phyloP scores from a whole-genome alignment of 2,888 invertebrate species.

The Pterostichus niger region DNA sequence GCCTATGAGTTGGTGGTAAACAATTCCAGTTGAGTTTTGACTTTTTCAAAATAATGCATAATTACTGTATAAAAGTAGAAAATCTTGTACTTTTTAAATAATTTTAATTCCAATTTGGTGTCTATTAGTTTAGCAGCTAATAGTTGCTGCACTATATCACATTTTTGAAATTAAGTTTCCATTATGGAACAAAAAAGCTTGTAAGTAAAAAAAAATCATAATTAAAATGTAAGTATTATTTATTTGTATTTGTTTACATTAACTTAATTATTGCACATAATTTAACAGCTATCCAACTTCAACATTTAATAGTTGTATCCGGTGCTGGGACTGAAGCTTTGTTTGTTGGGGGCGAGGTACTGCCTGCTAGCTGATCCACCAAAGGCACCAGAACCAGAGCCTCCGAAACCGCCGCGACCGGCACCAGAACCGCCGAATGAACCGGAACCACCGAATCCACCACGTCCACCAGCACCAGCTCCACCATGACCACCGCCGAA shows the following conservation, averaged over 20 bases:
- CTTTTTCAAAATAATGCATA: too few relatives aligned
- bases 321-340: constrained; percentile 66
- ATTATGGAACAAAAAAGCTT: too few relatives aligned
- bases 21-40: too few relatives aligned
- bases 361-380: constrained; percentile 67
- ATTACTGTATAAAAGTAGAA: too few relatives aligned
- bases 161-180: too few relatives aligned
- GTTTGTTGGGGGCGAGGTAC: constrained; percentile 67
- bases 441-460: constrained; percentile 2
- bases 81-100: too few relatives aligned
- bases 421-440: background rate
- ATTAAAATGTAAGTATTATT: constrained; percentile 23
- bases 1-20: too few relatives aligned
- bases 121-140: too few relatives aligned
- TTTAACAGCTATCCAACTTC: constrained; percentile 37
- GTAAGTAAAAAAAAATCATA: background rate
- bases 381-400: constrained; percentile 20
- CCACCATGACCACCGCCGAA: too few relatives aligned
- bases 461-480: background rate
- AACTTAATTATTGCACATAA: constrained; percentile 38
- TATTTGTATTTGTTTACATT: constrained; percentile 16
- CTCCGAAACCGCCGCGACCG: constrained; percentile 32
- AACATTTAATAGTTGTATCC: constrained; percentile 69
- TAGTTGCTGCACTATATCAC: too few relatives aligned
- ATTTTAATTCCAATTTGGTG: too few relatives aligned